Base-by-base conservation (phyloP, 2,797 vertebrate species). In the Microcaecilia unicolor region DNA sequence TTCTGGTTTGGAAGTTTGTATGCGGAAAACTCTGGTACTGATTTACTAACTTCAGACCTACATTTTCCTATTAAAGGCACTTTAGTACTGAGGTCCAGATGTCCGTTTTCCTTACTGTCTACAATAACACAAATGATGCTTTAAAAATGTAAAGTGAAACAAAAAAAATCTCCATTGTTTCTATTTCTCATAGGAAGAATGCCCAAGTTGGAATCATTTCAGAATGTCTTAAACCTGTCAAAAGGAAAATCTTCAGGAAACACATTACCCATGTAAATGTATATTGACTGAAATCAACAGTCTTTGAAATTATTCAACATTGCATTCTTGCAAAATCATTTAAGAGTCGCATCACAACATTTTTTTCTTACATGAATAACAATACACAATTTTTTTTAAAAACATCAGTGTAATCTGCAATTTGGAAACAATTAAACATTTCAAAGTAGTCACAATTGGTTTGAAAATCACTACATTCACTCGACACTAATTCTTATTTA, bases 401-500 rank as follows among this genome's bases (percentile, higher is more conserved):
- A 31, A 21, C 7, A 14, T 8, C 12, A 41, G 37, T 61, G 54
- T 25, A 24, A 14, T 18, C 22, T 33, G 47, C 25, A 9, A 37
- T 48, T 18, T 37, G 27, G 41, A 56, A 62, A 44, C 12, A 45
- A 34, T 58, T 48, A 19, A 7, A 10, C 15, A 7, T 44, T 47
- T 41, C 35, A 24, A 37, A 26, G 25, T 19, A 28, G 40, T 34
- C 22, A 5, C 6, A 17, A 25, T 34, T 34, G 23, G 4, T 42
- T 8, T 61, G 54, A 54, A 51, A 22, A 32, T 15, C 6, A 18
- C 37, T 1, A 0, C 31, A 16, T 39, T 61, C 16, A 0, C 18
- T 42, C 27, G 25, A 16, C 3, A 5, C 49, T 58, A 36, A 25
- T 20, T 17, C 51, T 58, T 53, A 48, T 57, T 64, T 58, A 59